Percentiles rank a stretch among this genome's conserved stretches.
phyloP scores from a whole-genome alignment of 1,140 invertebrate species.

The Nasonia longicornis region DNA sequence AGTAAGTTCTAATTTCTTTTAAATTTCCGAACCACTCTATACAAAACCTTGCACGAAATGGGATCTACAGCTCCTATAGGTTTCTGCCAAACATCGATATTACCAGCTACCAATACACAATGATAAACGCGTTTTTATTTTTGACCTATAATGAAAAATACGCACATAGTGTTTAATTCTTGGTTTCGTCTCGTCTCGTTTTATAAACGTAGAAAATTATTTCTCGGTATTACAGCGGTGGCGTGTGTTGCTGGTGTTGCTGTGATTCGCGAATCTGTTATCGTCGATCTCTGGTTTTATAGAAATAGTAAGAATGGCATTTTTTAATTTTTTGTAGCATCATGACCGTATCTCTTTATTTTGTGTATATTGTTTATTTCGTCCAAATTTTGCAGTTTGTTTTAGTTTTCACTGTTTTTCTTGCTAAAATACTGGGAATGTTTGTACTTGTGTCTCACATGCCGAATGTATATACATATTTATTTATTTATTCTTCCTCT shows the following conservation, averaged over 20 bases:
- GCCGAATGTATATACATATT: conserved; percentile 12
- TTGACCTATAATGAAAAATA: not conserved
- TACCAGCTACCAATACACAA: not conserved
- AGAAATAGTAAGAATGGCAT: not conserved
- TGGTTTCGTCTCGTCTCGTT: not conserved
- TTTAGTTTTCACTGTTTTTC: not conserved
- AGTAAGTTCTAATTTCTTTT: not conserved
- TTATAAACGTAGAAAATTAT: conserved; percentile 42
- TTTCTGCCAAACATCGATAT: not conserved
- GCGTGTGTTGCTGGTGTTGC: not conserved
- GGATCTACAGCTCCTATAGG: not conserved
- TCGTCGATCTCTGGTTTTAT: not conserved
- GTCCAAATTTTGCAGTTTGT: not conserved
- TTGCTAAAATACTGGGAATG: conserved; percentile 36
- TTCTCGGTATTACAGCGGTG: not conserved
- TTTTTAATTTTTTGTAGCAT: not conserved
- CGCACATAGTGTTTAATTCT: not conserved
- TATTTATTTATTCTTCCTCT: not conserved
- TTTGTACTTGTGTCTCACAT: conserved; percentile 35
- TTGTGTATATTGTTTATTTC: not conserved
- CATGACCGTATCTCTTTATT: not conserved
- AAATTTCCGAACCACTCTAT: not conserved
- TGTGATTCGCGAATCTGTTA: not conserved
- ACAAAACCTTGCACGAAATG: not conserved
- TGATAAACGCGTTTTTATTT: conserved; percentile 2